Conservation (phyloP, 2,888 invertebrate genomes). For the Steromphala cineraria region DNA sequence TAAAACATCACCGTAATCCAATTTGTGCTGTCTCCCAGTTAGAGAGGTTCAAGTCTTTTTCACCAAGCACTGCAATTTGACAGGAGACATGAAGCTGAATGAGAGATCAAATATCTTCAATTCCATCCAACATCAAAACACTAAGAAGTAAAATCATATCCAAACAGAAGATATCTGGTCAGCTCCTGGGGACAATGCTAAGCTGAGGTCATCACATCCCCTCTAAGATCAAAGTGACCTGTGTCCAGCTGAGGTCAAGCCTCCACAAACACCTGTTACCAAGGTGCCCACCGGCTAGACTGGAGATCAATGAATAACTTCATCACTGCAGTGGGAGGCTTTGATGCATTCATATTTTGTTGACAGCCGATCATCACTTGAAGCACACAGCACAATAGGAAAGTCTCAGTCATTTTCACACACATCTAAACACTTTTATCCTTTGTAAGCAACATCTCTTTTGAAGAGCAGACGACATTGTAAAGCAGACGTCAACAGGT, state of each 20-base stretch:
- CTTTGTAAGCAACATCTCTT: not conserved
- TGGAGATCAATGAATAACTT: too few relatives aligned
- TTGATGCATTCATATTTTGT: too few relatives aligned
- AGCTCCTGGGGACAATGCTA: not conserved
- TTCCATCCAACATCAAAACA: not conserved
- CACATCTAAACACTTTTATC: not conserved
- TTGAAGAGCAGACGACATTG: not conserved
- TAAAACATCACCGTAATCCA: not conserved
- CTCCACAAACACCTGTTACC: not conserved
- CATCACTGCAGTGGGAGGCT: too few relatives aligned
- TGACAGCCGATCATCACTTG: not conserved
- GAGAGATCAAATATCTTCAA: not conserved
- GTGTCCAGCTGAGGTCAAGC: not conserved
- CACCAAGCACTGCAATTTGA: not conserved
- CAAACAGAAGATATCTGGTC: slow-evolving; percentile 4
- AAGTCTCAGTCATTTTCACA: not conserved
- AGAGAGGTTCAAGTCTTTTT: not conserved
- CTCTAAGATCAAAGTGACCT: slow-evolving; percentile 4
- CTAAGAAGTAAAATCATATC: not conserved
- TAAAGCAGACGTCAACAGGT: not conserved
- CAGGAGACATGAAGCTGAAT: not conserved
- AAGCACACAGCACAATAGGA: too few relatives aligned
- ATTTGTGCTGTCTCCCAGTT: not conserved
- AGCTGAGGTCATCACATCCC: not conserved
- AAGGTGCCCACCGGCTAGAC: too few relatives aligned